Evolutionary conservation across 2,888 invertebrate genomes (phyloP).

Genomic region (Oligia strigilis): DNA sequence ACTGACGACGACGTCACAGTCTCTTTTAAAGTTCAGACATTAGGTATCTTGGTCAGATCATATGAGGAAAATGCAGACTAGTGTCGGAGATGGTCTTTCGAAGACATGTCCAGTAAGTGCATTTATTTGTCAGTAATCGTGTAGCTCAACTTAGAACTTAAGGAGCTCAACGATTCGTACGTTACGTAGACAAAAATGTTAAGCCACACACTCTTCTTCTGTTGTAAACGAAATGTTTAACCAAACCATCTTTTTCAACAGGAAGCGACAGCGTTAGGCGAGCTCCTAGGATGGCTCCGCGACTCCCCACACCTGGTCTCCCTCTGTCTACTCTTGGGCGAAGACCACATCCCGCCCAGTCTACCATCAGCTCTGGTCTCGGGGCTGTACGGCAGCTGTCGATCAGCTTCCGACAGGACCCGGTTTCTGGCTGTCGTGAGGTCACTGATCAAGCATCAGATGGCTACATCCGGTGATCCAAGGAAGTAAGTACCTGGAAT

Average conservation of each 20-base stretch:
- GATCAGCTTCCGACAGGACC: conserved; percentile 80
- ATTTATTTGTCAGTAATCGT: background rate
- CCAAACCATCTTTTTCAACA: conserved; percentile 58
- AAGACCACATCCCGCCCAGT: conserved; percentile 83
- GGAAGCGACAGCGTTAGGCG: conserved; percentile 86
- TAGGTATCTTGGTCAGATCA: background rate
- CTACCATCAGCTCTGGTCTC: conserved; percentile 82
- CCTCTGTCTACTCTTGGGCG: conserved; percentile 85
- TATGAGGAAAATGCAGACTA: background rate
- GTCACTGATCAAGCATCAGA: conserved; percentile 85
- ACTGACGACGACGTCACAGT: background rate
- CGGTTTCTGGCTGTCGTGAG: conserved; percentile 82
- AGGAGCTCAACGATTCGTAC: background rate
- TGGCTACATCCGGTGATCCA: conserved; percentile 84
- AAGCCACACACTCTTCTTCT: background rate
- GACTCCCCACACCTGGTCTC: conserved; percentile 87
- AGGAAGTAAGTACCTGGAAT: conserved; percentile 81
- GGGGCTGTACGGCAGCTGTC: conserved; percentile 86
- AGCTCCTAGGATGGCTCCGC: conserved; percentile 87
- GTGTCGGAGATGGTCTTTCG: too few species aligned
- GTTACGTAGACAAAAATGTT: background rate
- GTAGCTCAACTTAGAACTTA: background rate
- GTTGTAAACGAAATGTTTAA: background rate
- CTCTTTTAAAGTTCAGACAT: background rate
- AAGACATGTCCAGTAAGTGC: background rate